Conservation (phyloP, 2,113 vertebrate species). For the Upupa epops region DNA sequence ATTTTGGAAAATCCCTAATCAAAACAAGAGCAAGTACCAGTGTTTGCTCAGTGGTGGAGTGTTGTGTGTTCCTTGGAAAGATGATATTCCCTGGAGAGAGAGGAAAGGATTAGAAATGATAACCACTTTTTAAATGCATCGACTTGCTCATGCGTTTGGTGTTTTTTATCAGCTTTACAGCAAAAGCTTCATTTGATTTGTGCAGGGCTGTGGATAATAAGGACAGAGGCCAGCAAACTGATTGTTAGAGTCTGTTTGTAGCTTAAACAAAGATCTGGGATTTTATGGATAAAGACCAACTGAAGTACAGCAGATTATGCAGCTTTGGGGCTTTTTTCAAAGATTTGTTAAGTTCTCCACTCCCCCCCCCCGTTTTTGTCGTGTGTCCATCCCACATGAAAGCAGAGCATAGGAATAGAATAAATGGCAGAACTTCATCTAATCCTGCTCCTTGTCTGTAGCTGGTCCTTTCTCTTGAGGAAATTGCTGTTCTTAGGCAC, state of each 20-base stretch:
- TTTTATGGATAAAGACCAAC: slow-evolving; percentile 77
- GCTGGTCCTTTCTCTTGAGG: not conserved
- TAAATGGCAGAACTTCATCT: slow-evolving; percentile 28
- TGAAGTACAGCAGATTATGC: slow-evolving; percentile 78
- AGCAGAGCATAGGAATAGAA: slow-evolving; percentile 49
- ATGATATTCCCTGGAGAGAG: slow-evolving; percentile 66
- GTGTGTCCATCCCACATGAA: slow-evolving; percentile 38
- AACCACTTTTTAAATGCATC: slow-evolving; percentile 73
- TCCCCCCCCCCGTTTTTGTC: not conserved
- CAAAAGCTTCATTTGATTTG: slow-evolving; percentile 78
- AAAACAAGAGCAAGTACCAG: slow-evolving; percentile 64
- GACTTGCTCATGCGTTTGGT: slow-evolving; percentile 51
- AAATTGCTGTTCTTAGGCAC: not conserved
- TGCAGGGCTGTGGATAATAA: slow-evolving; percentile 75
- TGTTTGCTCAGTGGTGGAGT: slow-evolving; percentile 41
- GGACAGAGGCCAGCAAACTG: slow-evolving; percentile 70
- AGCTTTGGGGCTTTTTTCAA: slow-evolving; percentile 65
- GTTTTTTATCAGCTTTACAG: slow-evolving; percentile 74
- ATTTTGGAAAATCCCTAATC: slow-evolving; percentile 72
- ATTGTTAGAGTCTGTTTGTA: slow-evolving; percentile 77
- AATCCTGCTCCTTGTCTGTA: not conserved
- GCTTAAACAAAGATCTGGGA: slow-evolving; percentile 81
- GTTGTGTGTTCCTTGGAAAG: slow-evolving; percentile 55
- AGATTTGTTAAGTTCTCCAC: slow-evolving; percentile 72
- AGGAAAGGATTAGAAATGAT: slow-evolving; percentile 71